Evolutionary conservation across 2,797 vertebrate genomes (phyloP), one percentile per base, ranked within the genome.

Genomic region (Triplophysa bombifrons): DNA sequence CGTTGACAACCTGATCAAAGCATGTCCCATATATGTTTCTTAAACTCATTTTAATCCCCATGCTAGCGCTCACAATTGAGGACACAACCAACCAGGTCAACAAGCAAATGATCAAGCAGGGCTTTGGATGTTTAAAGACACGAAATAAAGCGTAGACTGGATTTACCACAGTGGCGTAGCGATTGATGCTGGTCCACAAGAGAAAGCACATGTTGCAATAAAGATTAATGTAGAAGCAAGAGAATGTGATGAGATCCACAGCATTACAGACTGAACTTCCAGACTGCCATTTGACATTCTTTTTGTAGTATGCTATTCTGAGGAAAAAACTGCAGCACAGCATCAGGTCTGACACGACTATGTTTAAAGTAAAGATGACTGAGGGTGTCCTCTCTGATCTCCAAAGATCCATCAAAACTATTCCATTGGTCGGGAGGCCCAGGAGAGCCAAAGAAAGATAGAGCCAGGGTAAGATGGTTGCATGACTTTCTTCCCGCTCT

Each of bases 141-240:
- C 44, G 30, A 27, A 85, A 34, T 7, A 85, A 10, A 1, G 14
- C 17, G 1, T 70, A 38, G n/a, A 12, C 27, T 10, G 79, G 85
- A 60, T 65, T 78, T 30, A 83, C 76, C 56, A 85, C 84, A 7
- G 81, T 85, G 22, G 66, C 80, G 5, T 83, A 88, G 34, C 84
- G 80, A 64, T 82, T 88, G 53, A 88, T 82, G 77, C 85, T 82
- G 25, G 58, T 84, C 83, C 82, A 85, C 66, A 86, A 55, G 30
- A 86, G 73, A 25, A 86, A 88, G 44, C 68, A 72, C 78, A 86
- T 85, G 46, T 85, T 86, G 25, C 81, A 84, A 14, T 83, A 84
- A 50, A 88, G 55, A 71, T 84, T 86, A 38, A 85, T 74, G 68
- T 86, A 82, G 51, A 85, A 86, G 78, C 73, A 78, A 2, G 78